A percentile compares a stretch with the other conserved stretches of the same genome.
phyloP scores from a whole-genome alignment of 2,888 invertebrate genomes.

The Pogonocherus hispidulus region DNA sequence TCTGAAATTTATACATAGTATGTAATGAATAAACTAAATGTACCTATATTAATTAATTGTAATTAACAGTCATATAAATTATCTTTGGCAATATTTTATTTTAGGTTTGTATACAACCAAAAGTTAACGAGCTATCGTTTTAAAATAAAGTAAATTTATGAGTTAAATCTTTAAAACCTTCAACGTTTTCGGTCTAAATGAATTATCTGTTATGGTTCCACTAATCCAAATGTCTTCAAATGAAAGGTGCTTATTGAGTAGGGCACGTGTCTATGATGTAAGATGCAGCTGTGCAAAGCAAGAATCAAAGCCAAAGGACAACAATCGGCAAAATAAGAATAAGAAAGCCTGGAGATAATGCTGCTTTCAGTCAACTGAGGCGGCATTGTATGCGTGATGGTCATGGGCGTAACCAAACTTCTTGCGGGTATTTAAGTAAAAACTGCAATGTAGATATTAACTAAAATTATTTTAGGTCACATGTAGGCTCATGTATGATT shows the following conservation, averaged over 20 bases:
- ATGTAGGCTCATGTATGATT: too few relatives aligned
- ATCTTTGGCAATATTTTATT: too few relatives aligned
- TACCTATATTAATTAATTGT: too few relatives aligned
- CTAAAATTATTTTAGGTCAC: too few relatives aligned
- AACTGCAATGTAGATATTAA: too few relatives aligned
- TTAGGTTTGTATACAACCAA: too few relatives aligned
- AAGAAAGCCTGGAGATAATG: constrained; percentile 25
- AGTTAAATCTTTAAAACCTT: background rate
- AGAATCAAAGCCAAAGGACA: constrained; percentile 19
- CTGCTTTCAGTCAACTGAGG: constrained; percentile 6
- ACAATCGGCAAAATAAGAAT: constrained; percentile 22
- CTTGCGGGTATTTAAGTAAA: too few relatives aligned
- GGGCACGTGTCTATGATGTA: constrained; percentile 21
- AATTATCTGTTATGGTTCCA: background rate
- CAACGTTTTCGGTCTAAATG: background rate
- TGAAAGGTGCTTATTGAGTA: background rate
- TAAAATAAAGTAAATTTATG: too few relatives aligned
- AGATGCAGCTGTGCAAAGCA: constrained; percentile 23
- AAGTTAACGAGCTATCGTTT: too few relatives aligned
- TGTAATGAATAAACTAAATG: too few relatives aligned
- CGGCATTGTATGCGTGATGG: background rate
- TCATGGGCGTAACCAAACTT: background rate
- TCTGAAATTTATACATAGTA: too few relatives aligned
- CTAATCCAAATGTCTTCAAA: background rate
- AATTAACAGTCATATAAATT: too few relatives aligned